Evolutionary conservation across 2,113 vertebrate genomes (phyloP), one percentile per base, ranked within the genome.

Genomic region (Rhynchomys soricoides): DNA sequence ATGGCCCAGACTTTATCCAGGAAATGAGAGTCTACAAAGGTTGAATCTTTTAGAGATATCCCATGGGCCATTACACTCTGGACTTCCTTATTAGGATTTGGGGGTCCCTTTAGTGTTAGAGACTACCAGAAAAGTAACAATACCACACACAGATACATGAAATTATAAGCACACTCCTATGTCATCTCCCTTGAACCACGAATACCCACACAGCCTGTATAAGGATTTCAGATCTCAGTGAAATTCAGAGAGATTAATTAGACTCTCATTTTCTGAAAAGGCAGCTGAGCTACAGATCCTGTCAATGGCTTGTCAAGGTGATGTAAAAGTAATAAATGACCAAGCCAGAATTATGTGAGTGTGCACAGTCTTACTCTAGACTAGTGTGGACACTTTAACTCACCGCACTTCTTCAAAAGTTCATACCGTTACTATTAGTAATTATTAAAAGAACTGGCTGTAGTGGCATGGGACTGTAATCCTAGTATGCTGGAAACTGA

Each of bases 251-350:
- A 86, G 16, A 85, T 3, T n/a, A 50, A 94, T 37, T 75, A 34
- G 40, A 93, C 19, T 62, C n/a, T 48, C 16, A 37, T 86, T 79
- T 94, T 94, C 71, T 40, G 29, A 73, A 91, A 94, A 68, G 34
- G 24, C 34, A 94, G 24, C 40, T 66, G 68, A 93, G 57, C 83
- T 7, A 1, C 3, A 37, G 73, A 70, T 52, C 62, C 40, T 10
- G 24, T n/a, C 66, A 90, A 22, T 17, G 29, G 62, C 22, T 83
- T 88, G 4, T 34, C 71, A 66, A 19, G 19, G 45, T 62, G 26
- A 87, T 4, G 1, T 21, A 10, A 21, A 40, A 24, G 40, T 17
- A 17, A 22, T 19, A n/a, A 74, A 11, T 4, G 12, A 81, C 59
- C 93, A 82, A 71, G 15, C 6, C 37, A 52, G 29, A 48, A 62